phyloP scores from a whole-genome alignment of 2,113 vertebrate genomes.

The Corythornis vintsioides region DNA sequence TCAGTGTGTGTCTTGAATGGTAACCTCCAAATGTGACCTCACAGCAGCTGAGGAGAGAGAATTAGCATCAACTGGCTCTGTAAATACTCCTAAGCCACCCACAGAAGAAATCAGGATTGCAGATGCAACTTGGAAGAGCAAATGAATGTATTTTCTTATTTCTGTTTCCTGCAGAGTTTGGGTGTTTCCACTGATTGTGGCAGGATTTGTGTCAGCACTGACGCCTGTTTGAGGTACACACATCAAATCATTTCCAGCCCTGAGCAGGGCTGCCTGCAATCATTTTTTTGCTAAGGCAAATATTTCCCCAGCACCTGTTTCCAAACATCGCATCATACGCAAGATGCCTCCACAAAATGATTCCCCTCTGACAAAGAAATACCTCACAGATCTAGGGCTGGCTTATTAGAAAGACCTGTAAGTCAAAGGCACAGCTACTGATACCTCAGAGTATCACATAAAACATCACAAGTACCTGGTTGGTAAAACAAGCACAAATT shows the following conservation, averaged over 20 bases:
- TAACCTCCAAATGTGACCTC: constrained; percentile 36
- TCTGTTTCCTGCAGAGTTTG: background rate
- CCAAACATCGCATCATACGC: background rate
- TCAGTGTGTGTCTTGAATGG: background rate
- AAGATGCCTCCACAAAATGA: background rate
- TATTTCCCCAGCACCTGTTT: background rate
- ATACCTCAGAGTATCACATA: background rate
- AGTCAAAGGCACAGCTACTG: background rate
- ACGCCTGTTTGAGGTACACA: background rate
- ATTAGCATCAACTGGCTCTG: background rate
- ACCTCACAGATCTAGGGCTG: background rate
- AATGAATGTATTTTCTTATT: background rate
- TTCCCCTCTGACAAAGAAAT: background rate
- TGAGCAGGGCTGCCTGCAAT: background rate
- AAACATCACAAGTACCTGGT: background rate
- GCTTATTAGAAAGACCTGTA: background rate
- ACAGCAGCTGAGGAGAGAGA: background rate
- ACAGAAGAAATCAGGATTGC: background rate
- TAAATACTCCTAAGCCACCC: background rate
- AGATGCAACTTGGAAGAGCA: background rate
- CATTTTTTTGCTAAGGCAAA: background rate
- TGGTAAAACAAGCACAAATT: background rate
- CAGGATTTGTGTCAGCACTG: background rate
- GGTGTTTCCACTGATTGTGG: background rate
- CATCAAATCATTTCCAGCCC: background rate